Base-by-base conservation (phyloP, 2,888 invertebrate species). In the Drosophila parthenogenetica region DNA sequence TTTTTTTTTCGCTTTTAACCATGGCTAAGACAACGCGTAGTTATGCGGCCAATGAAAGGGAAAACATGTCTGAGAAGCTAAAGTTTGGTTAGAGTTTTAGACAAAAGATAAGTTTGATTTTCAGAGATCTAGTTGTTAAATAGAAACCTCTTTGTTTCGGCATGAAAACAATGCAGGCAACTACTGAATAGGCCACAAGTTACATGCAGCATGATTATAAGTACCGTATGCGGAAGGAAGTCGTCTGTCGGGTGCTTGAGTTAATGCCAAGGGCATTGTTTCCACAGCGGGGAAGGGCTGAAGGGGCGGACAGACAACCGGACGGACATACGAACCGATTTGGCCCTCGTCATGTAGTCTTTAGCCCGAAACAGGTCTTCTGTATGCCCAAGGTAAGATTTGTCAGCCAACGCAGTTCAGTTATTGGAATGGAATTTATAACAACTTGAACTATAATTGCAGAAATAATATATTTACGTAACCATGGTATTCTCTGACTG, bases 181-280 rank as follows among this genome's bases (percentile, higher is more conserved):
- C 16, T 13, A 32, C 29, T 45, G 10, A 54, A 48, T 53, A 37
- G 40, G 13, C 17, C 17, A 40, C n/a, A 40, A 63, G 29, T 48
- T 49, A 32, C 37, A 46, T 25, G 25, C 10, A 16, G 14, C 8
- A 22, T 16, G 17, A 14, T 40, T 32, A 45, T 25, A 40, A 53
- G 40, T 48, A 55, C 55, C 25, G 14, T 58, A 61, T 32, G 19
- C 74, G 70, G 61, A 74, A 74, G 65, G 74, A 74, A 57, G 42
- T 60, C 25, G 64, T 43, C 73, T 42, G 42, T 3, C 40, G 17
- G 32, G 13, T 50, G 16, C 14, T 37, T 69, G 58, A 63, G 60
- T 48, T 22, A 43, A 32, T 45, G 49, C 66, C 72, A 67, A 67
- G 67, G 61, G 11, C 67, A 22, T 61, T 57, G 66, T 54, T 58